Evolutionary conservation across 2,888 invertebrate genomes (phyloP).

Genomic region (Itoplectis maculator): DNA sequence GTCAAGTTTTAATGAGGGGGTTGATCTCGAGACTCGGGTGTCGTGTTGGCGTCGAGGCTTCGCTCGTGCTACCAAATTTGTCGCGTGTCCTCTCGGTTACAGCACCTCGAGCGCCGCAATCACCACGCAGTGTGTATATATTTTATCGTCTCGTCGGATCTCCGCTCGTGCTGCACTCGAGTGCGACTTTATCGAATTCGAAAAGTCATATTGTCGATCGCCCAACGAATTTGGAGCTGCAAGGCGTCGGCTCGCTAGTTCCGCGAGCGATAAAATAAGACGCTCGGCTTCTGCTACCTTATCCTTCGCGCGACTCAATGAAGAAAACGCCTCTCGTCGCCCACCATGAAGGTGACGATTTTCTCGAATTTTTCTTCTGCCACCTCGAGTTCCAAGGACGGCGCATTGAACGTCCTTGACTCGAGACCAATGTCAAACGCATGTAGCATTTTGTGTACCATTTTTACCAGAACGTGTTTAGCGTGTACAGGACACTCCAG

Average conservation of each 20-base stretch:
- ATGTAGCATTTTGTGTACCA: background rate
- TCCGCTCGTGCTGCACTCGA: background rate
- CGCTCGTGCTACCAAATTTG: conserved; percentile 53
- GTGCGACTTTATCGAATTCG: conserved; percentile 11
- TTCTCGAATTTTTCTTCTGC: background rate
- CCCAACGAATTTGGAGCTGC: background rate
- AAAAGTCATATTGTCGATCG: conserved; percentile 3
- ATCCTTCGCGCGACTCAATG: background rate
- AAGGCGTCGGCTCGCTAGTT: background rate
- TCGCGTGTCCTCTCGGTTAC: conserved; percentile 37
- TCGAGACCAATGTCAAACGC: conserved; percentile 3
- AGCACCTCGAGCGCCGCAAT: background rate
- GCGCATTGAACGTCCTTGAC: conserved; percentile 9
- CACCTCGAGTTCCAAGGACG: background rate
- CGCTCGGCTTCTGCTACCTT: background rate
- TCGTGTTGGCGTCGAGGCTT: conserved; percentile 52
- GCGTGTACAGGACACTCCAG: background rate
- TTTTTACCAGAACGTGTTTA: background rate
- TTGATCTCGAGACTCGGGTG: conserved; percentile 21
- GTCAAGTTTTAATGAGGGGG: conserved; percentile 10
- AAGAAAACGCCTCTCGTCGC: conserved; percentile 24
- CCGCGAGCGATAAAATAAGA: conserved; percentile 7
- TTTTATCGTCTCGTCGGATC: conserved; percentile 14
- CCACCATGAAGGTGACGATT: conserved; percentile 36
- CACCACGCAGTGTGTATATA: background rate